phyloP scores from a whole-genome alignment of 2,113 vertebrate genomes.

The Tetrao urogallus region DNA sequence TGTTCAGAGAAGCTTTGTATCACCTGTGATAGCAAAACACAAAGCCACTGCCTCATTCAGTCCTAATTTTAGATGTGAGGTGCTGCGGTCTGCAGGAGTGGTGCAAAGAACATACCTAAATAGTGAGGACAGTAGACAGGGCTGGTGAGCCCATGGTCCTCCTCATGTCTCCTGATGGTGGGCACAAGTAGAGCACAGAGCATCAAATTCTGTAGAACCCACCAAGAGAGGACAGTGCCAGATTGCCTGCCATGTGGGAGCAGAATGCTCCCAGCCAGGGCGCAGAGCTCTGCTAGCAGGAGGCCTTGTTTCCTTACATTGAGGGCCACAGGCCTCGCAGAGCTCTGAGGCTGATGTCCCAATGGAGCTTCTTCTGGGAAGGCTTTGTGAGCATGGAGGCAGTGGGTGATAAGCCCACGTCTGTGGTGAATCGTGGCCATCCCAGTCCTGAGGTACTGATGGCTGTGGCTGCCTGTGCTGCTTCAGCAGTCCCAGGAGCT shows the following conservation, averaged over 20 bases:
- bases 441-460: background rate
- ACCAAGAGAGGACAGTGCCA: background rate
- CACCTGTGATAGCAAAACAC: conserved; percentile 5
- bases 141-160: background rate
- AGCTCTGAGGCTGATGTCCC: background rate
- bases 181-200: background rate
- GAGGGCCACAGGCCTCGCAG: background rate
- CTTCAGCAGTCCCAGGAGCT: background rate
- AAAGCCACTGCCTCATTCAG: background rate
- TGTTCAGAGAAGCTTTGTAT: conserved; percentile 21
- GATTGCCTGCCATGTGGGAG: background rate
- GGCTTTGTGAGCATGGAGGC: background rate
- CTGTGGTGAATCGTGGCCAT: background rate
- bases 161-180: background rate
- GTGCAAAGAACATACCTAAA: no score
- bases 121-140: background rate
- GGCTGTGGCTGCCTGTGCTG: background rate
- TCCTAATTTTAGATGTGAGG: background rate
- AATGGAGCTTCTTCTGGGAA: background rate
- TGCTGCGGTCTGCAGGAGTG: background rate
- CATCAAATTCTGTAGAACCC: accelerated
- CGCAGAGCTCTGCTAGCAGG: background rate
- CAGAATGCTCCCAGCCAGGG: background rate
- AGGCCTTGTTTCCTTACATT: background rate
- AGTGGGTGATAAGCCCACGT: accelerated